Evolutionary conservation across 2,888 invertebrate genomes (phyloP).

Genomic region (Amiota minor): DNA sequence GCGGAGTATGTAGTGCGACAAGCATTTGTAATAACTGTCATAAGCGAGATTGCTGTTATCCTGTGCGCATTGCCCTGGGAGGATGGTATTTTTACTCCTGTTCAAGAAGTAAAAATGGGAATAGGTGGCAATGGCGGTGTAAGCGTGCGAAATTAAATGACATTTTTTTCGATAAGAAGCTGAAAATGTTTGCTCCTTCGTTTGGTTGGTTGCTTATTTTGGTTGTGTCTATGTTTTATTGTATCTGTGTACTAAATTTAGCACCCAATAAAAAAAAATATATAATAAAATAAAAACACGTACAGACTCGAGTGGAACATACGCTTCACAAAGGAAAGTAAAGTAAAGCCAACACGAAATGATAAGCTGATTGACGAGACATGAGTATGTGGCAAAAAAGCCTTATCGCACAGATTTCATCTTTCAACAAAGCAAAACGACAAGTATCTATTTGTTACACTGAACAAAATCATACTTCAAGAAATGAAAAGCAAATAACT

Average conservation of each 20-base stretch:
- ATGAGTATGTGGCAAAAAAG: conserved; percentile 52
- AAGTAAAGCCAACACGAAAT: conserved; percentile 14
- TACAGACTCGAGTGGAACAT: conserved; percentile 1
- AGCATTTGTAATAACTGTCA: conserved; percentile 67
- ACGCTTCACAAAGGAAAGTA: neutral
- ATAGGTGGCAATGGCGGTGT: neutral
- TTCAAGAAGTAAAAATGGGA: neutral
- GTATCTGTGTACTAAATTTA: conserved; percentile 51
- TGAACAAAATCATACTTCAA: neutral
- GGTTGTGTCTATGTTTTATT: neutral
- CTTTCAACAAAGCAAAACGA: conserved; percentile 42
- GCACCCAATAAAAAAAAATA: conserved; percentile 51
- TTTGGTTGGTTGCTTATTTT: conserved; percentile 29
- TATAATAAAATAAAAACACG: conserved; percentile 5
- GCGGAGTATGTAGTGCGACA: conserved; percentile 44
- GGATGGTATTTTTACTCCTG: neutral
- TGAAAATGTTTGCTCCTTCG: conserved; percentile 24
- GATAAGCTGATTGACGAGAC: conserved; percentile 7
- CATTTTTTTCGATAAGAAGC: conserved; percentile 41
- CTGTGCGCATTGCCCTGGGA: conserved; percentile 42
- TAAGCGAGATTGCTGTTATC: conserved; percentile 65
- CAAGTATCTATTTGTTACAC: conserved; percentile 5
- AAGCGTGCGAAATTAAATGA: conserved; percentile 55
- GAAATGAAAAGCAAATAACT: no score
- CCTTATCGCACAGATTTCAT: conserved; percentile 52